Base-by-base conservation (phyloP, 2,797 vertebrate species). In the Silurus lanzhouensis region DNA sequence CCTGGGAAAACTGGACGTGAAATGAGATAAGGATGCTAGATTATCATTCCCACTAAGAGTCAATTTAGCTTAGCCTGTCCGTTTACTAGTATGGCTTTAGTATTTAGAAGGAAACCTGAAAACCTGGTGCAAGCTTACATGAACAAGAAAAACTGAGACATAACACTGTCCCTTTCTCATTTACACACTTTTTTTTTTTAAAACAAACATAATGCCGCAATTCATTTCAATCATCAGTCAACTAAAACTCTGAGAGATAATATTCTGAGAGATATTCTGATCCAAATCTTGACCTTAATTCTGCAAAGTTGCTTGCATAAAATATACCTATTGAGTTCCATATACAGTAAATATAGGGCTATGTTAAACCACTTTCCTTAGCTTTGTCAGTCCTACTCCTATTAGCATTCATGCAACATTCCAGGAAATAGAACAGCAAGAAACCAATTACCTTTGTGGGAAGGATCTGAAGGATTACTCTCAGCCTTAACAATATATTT, bases 401-500 rank as follows among this genome's bases (percentile, higher is more conserved):
- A 58, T 85, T 58, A 81, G 60, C 58, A 82, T 87, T 85, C 74
- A 70, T 81, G 82, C 55, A 87, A 46, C 81, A 86, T 86, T 88
- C 79, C 85, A 79, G 71, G 68, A 87, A 81, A 77, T 84, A n/a
- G 46, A 84, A 81, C 84, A 84, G 66, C 82, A 83, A 84, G 78
- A 79, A 88, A 79, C 81, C 87, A 84, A 79, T 68, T 79, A 25
- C 46, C 58, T 57, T 38, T 77, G 83, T 91, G 85, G 87, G 90
- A 91, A 91, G 88, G 85, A 84, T 87, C 83, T 87, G 86, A 87
- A 89, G 85, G 72, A 85, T 84, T 81, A 84, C 77, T 83, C 79
- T 77, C 77, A 86, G 87, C 87, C 89, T 88, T 91, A 90, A 89
- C 89, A 88, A 79, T 83, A 88, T 90, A 90, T 90, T 88, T 90